Base-by-base conservation (phyloP, 2,888 invertebrate genomes). In the Sarcophaga caerulescens region DNA sequence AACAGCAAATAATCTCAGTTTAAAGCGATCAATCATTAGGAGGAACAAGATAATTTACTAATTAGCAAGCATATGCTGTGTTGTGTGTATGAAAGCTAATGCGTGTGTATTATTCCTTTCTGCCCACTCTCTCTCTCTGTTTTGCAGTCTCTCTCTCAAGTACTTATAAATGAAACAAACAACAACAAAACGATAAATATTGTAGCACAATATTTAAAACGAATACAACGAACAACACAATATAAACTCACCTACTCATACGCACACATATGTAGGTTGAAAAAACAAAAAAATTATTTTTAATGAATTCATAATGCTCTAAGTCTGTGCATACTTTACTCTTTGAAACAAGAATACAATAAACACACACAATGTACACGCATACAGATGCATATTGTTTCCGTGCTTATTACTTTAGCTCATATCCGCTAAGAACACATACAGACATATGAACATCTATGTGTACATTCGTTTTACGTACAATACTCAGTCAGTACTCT, bases 291-390 rank as follows among this genome's bases (percentile, higher is more conserved):
- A 70, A 70, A 63, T 63, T 63, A 63, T 63, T 12, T 70, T 70
- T 65, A 74, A 81, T 74, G 74, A 69, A 69, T 81, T 68, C 68
- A 74, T 74, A 74, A 81, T 81, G 45, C 21, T 73, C 44, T 44
- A 63, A 73, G 71, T 23, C 80, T 73, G 65, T 45, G 65, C 59
- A 57, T 66, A 66, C 19, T 52, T 68, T 19, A 10, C n/a, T 21
- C 14, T 19, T 14, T n/a, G 17, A 14, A 52, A 17, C 52, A 14
- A 52, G 52, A 14, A 17, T 52, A 52, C 12, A 14, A 14, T 4
- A 14, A 0, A 47, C 47, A 14, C 47, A 14, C 17, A 17, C 52
- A 4, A 47, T 47, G 47, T 47, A 14, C 14, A 52, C 11, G 1
- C 4, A 14, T 47, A 47, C 52, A 52, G 17, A 17, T 52, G 52